These are phyloP conservation scores for Sylvia borin DNA, from an alignment of 2,797 vertebrate species.

Conservation along the genomic window DNA sequence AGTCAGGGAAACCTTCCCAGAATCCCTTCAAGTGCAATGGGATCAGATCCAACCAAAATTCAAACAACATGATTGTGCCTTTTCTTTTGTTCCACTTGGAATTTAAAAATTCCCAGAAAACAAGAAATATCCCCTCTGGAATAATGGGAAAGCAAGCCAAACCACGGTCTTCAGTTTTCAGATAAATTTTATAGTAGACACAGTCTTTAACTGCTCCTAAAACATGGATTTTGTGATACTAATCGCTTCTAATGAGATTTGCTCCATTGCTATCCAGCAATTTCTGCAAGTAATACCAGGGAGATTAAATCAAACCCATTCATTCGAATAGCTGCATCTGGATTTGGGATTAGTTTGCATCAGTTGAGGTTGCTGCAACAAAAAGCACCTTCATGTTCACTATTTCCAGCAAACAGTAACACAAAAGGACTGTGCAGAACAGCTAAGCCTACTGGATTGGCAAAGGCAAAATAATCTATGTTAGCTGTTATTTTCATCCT, in stretches of 20 bases:
- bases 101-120: background rate
- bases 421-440: background rate
- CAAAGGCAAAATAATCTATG: background rate
- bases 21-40: background rate
- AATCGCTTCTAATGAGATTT: background rate
- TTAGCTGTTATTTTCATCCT: background rate
- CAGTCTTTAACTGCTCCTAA: background rate
- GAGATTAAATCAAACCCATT: conserved; percentile 37
- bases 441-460: background rate
- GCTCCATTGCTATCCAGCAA: background rate
- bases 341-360: conserved; percentile 33
- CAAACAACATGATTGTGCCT: background rate
- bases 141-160: background rate
- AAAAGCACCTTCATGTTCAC: background rate
- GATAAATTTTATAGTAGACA: background rate
- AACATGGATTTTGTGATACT: background rate
- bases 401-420: background rate
- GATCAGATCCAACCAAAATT: background rate
- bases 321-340: conserved; percentile 12
- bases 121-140: background rate
- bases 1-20: background rate
- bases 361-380: background rate
- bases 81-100: background rate
- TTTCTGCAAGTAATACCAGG: background rate
- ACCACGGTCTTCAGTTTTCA: background rate